Conservation (phyloP, 2,888 invertebrate genomes). For the Tetanocera ferruginea region DNA sequence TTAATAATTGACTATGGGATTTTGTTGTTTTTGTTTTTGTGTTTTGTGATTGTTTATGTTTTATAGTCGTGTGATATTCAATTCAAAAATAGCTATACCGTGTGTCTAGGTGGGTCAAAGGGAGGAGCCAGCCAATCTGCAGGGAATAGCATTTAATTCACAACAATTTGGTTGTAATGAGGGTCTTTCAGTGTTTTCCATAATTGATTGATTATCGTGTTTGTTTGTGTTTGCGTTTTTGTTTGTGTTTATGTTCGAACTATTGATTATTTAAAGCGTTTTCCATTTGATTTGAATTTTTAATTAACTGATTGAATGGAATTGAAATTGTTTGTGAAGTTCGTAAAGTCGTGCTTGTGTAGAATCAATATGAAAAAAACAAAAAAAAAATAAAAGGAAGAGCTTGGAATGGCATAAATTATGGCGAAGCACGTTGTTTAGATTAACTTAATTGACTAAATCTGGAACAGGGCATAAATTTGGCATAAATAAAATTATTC, state of each 20-base stretch:
- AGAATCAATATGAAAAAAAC: not conserved
- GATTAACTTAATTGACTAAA: not conserved
- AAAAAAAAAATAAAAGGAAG: not conserved
- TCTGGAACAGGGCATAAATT: not conserved
- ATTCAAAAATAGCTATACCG: constrained; percentile 16
- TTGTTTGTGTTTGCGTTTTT: constrained; percentile 6
- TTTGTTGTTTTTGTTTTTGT: constrained; percentile 20
- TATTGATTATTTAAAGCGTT: constrained; percentile 33
- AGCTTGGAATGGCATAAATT: not conserved
- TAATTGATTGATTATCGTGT: constrained; percentile 22
- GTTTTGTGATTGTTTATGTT: constrained; percentile 17
- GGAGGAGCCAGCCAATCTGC: not conserved
- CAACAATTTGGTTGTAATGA: constrained; percentile 29
- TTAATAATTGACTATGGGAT: constrained; percentile 38
- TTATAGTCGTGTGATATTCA: constrained; percentile 15
- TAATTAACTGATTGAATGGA: constrained; percentile 38
- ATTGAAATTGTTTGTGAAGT: constrained; percentile 4
- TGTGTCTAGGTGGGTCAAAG: not conserved
- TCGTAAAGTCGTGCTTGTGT: not conserved
- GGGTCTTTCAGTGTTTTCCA: constrained; percentile 4
- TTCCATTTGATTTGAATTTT: constrained; percentile 41
- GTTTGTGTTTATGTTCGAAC: constrained; percentile 4
- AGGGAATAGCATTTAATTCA: constrained; percentile 22
- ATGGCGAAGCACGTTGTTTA: not conserved
- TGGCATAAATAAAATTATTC: not conserved